Evolutionary conservation across 2,113 vertebrate genomes (phyloP), one percentile per base, ranked within the genome.

Genomic region (Chaetodon auriga): DNA sequence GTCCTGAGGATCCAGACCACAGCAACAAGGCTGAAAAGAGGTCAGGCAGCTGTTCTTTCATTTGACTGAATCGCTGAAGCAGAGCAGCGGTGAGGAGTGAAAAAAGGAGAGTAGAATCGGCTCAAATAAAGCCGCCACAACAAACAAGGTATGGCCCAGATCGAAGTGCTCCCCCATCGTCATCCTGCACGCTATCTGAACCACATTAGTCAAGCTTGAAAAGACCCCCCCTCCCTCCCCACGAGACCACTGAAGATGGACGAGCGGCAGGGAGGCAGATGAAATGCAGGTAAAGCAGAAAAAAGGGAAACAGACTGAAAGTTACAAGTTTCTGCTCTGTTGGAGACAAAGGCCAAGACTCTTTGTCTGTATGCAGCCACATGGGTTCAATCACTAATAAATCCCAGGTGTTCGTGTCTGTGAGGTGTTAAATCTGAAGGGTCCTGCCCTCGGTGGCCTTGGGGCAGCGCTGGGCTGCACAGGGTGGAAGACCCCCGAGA

Each of bases 321-420:
- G 71, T 80, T 79, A 57, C 43, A 85, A 89, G 70, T 88, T 60
- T 86, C 0, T 74, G 38, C 74, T 77, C 35, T 2, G 30, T 70
- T 73, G 21, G 23, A 89, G 86, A 85, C 70, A 83, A 88, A 86
- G 74, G 53, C 81, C 43, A 36, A 65, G 81, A 83, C 72, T 72
- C 79, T 75, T 80, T 80, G 69, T 85, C 76, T 60, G 41, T 53
- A 71, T 64, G 62, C 73, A 71, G 77, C 84, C 87, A 88, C 90
- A 88, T 68, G 78, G 73, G 78, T 75, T 87, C 35, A 6, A 51
- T 80, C 45, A 13, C 68, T 94, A 95, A 96, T 94, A 88, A 92
- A 83, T 91, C 72, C 85, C 95, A 96, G 85, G 92, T 95, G 95
- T 88, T 86, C 55, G 0, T 78, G 78, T 88, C 85, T 90, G 87